Percentiles rank a stretch among this genome's conserved stretches.
Evolutionary conservation across 2,888 invertebrate species (phyloP).

Genomic region (Acanthosoma haemorrhoidale): DNA sequence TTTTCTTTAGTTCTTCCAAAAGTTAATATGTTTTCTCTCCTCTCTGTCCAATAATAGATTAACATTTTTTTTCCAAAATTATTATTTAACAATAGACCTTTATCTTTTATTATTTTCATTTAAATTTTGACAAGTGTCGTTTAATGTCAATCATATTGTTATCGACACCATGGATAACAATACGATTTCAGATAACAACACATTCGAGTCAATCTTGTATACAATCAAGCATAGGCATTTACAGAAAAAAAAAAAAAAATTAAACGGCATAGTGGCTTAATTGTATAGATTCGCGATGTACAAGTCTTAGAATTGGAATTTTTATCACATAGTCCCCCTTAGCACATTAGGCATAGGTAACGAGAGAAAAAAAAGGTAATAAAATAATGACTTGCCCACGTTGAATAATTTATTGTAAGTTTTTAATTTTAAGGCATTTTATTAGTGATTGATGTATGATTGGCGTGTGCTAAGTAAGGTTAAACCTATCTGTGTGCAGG

Average conservation of each 20-base stretch:
- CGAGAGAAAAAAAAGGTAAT: constrained; percentile 19
- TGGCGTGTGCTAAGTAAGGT: constrained; percentile 37
- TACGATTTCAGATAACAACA: constrained; percentile 12
- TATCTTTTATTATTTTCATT: not conserved
- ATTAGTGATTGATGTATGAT: constrained; percentile 39
- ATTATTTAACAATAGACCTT: not conserved
- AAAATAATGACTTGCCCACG: constrained; percentile 38
- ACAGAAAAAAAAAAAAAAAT: not conserved
- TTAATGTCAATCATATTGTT: constrained; percentile 20
- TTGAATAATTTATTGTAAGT: constrained; percentile 39
- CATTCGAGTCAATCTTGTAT: constrained; percentile 18
- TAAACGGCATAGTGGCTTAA: constrained; percentile 31
- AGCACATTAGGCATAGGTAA: constrained; percentile 37
- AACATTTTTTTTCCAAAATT: not conserved
- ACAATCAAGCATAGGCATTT: constrained; percentile 32
- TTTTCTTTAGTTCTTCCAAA: too few species aligned
- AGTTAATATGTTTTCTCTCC: too few species aligned
- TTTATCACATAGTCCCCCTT: constrained; percentile 35
- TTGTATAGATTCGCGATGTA: constrained; percentile 32
- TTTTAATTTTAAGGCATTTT: constrained; percentile 40
- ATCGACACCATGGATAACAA: constrained; percentile 12
- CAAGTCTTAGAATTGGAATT: constrained; percentile 31
- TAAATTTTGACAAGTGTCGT: not conserved
- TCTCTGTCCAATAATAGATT: not conserved
- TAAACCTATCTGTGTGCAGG: constrained; percentile 37